These are phyloP conservation scores for rabbit (Oryctolagus cuniculus) DNA, from an alignment of 2,113 vertebrate species.

Conservation along the genomic window mOryCun1.1 NC_091432.1:78925001-78925500, in stretches of 20 bases:
- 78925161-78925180: neutral
- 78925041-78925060: conserved; percentile 42
- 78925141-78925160: neutral
- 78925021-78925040: conserved; percentile 24
- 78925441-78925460: conserved; percentile 17
- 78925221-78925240: neutral
- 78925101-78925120: neutral
- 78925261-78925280: neutral
- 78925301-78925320: neutral
- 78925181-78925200: neutral
- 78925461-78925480: neutral
- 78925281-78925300: neutral
- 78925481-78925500: neutral
- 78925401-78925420: neutral
- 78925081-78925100: neutral
- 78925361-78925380: neutral
- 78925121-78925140: neutral
- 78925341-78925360: neutral
- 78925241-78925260: neutral
- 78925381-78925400: neutral
- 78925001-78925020: conserved; percentile 15
- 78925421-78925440: conserved; percentile 44
- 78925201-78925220: neutral
- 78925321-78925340: neutral
- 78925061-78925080: conserved; percentile 19